phyloP scores from a whole-genome alignment of 2,113 vertebrate genomes.

The Raja brachyura region DNA sequence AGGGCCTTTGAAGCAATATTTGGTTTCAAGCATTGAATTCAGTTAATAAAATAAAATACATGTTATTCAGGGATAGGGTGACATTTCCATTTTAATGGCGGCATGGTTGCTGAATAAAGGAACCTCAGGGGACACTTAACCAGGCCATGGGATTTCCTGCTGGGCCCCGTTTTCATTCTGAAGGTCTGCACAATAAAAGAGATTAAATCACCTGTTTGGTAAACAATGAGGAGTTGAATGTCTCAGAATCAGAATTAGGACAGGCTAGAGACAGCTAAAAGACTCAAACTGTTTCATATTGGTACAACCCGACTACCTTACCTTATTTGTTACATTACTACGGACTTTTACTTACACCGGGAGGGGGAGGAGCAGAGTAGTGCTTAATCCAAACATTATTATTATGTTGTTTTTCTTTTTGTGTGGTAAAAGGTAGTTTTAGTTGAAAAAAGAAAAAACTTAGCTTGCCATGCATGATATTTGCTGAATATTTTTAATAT shows the following conservation, averaged over 20 bases:
- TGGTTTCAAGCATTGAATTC: constrained; percentile 38
- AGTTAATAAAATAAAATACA: constrained; percentile 39
- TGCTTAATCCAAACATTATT: background rate
- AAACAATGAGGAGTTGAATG: constrained; percentile 36
- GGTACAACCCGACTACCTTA: background rate
- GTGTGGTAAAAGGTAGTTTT: background rate
- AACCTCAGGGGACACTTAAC: constrained; percentile 35
- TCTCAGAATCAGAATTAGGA: constrained; percentile 33
- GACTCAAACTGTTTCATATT: constrained; percentile 11
- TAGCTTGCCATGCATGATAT: too few species aligned
- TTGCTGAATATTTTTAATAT: background rate
- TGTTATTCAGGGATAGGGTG: constrained; percentile 39
- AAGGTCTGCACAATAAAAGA: constrained; percentile 32
- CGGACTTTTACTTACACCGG: constrained; percentile 3
- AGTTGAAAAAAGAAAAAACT: background rate
- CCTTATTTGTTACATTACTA: background rate
- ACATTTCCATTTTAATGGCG: constrained; percentile 37
- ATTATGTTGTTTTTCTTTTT: background rate
- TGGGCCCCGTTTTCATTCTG: constrained; percentile 32
- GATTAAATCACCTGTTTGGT: constrained; percentile 39
- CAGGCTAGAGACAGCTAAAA: constrained; percentile 19
- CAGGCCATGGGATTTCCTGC: constrained; percentile 38
- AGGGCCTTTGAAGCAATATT: constrained; percentile 36
- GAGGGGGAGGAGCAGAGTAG: background rate
- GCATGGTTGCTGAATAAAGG: constrained; percentile 36